Conservation (phyloP, 2,888 invertebrate genomes). For the Parnassius smintheus region DNA sequence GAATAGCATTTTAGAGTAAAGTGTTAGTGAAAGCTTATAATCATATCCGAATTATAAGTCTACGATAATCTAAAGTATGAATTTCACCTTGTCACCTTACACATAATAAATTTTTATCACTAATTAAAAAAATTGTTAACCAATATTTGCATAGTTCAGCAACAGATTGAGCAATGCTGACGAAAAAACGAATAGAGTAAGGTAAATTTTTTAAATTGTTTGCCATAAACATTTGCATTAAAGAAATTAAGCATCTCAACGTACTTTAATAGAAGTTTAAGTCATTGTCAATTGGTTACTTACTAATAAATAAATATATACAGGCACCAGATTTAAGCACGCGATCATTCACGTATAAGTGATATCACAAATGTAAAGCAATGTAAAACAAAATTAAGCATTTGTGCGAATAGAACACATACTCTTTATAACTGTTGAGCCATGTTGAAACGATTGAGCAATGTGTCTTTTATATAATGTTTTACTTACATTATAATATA, state of each 20-base stretch:
- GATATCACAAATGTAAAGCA: conserved; percentile 34
- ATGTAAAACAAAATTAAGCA: conserved; percentile 44
- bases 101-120: conserved; percentile 12
- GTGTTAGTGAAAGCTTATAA: neutral
- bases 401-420: conserved; percentile 67
- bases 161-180: conserved; percentile 17
- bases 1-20: neutral
- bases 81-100: conserved; percentile 2
- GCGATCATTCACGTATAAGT: conserved; percentile 42
- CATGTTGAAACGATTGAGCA: conserved; percentile 61
- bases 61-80: neutral
- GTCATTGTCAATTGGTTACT: conserved; percentile 14
- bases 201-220: no score
- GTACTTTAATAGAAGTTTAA: conserved; percentile 13
- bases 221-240: no score
- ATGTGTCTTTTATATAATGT: conserved; percentile 36
- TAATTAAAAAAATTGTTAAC: conserved; percentile 6
- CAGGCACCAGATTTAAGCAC: conserved; percentile 62
- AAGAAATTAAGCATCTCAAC: neutral
- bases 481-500: conserved; percentile 43
- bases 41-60: conserved; percentile 1
- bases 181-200: neutral
- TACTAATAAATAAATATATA: conserved; percentile 28
- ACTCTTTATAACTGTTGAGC: conserved; percentile 62
- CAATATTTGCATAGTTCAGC: neutral